Evolutionary conservation across 2,797 vertebrate genomes (phyloP).

Genomic region (Chaunax sp.): DNA sequence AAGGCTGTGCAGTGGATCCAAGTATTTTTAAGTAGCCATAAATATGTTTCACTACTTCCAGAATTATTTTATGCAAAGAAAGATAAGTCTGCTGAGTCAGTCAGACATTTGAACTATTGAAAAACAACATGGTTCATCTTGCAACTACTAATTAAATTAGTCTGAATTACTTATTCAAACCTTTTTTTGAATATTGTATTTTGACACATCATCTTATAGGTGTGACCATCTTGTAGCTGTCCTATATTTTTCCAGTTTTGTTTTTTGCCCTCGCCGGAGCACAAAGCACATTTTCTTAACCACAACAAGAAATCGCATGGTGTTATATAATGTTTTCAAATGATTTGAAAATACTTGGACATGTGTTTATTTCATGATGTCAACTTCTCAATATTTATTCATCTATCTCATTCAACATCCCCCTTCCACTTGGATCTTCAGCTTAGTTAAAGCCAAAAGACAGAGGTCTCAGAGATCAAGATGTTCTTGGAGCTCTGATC

Average conservation of each 20-base stretch:
- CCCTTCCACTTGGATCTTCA: neutral
- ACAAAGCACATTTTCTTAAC: constrained; percentile 15
- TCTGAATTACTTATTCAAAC: constrained; percentile 13
- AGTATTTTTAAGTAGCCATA: constrained; percentile 1
- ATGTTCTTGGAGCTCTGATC: constrained; percentile 32
- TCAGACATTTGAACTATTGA: constrained; percentile 12
- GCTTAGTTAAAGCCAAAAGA: constrained; percentile 1
- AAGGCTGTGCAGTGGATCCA: constrained; percentile 7
- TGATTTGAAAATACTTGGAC: constrained; percentile 20
- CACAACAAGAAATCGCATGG: constrained; percentile 17
- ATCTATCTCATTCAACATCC: constrained; percentile 1
- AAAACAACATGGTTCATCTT: constrained; percentile 13
- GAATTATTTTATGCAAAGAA: constrained; percentile 8
- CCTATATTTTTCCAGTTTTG: constrained; percentile 22
- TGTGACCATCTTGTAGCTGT: constrained; percentile 12
- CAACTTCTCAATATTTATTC: constrained; percentile 1
- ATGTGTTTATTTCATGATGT: constrained; percentile 3
- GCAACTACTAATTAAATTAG: constrained; percentile 15
- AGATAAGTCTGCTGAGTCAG: neutral
- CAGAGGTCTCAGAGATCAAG: constrained; percentile 16
- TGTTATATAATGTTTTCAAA: constrained; percentile 11
- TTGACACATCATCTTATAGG: constrained; percentile 4
- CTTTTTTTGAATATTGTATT: constrained; percentile 7
- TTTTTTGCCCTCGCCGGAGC: constrained; percentile 12
- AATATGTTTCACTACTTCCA: constrained; percentile 4